A percentile compares a stretch with the other conserved stretches of the same genome.
These are phyloP conservation scores for Drosophila murphyi DNA, from an alignment of 1,140 invertebrate genomes.

Conservation along the genomic window DNA sequence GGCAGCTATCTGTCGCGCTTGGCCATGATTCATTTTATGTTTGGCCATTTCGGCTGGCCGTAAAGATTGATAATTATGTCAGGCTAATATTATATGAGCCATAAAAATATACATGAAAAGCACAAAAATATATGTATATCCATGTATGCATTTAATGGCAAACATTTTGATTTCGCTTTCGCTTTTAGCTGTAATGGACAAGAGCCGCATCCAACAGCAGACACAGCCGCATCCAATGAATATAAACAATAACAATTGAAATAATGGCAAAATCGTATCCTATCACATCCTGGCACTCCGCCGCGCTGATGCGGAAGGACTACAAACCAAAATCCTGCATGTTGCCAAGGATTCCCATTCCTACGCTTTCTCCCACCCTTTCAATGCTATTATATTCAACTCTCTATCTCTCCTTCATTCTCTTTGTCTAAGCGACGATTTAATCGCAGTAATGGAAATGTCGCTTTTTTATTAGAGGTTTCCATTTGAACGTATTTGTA, in stretches of 20 bases:
- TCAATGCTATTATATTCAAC: conserved; percentile 5
- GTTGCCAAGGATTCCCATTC: conserved; percentile 20
- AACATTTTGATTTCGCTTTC: conserved; percentile 34
- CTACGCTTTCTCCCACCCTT: neutral
- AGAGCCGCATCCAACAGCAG: neutral
- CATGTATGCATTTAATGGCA: conserved; percentile 39
- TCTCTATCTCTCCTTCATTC: neutral
- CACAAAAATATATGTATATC: conserved; percentile 37
- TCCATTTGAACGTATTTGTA: conserved; percentile 56
- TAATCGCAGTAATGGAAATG: conserved; percentile 81
- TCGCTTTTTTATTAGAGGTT: conserved; percentile 71
- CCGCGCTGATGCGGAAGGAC: conserved; percentile 33
- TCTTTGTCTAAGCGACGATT: conserved; percentile 53
- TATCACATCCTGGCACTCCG: conserved; percentile 37
- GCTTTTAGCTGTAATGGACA: conserved; percentile 43
- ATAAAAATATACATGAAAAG: conserved; percentile 71
- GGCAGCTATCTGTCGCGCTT: conserved; percentile 24
- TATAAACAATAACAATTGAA: conserved; percentile 81
- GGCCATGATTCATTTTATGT: conserved; percentile 62
- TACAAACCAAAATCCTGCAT: conserved; percentile 45
- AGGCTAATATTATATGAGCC: conserved; percentile 71
- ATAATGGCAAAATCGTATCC: conserved; percentile 69
- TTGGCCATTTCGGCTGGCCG: conserved; percentile 56
- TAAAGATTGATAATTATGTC: conserved; percentile 81
- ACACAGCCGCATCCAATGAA: conserved; percentile 59